These are phyloP conservation scores for Euthynnus affinis DNA, from an alignment of 2,797 vertebrate species.

Conservation along the genomic window DNA sequence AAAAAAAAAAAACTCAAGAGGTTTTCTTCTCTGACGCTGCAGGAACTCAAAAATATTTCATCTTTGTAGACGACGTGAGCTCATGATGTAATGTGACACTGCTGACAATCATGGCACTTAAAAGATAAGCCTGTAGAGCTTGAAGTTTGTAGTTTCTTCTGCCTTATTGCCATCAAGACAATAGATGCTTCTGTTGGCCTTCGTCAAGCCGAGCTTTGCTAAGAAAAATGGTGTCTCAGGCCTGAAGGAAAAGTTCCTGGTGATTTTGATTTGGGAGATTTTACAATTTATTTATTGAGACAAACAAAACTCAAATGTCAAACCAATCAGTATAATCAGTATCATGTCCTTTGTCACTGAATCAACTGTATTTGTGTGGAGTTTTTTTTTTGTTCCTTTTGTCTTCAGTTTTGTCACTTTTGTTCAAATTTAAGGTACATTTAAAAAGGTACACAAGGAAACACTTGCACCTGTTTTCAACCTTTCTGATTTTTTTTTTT, in stretches of 20 bases:
- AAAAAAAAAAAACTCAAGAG: conserved; percentile 1
- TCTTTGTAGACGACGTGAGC: not conserved
- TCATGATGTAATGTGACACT: conserved; percentile 29
- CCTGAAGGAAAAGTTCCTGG: conserved; percentile 20
- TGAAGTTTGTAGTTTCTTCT: conserved; percentile 45
- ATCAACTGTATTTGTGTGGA: conserved; percentile 52
- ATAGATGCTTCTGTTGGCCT: conserved; percentile 41
- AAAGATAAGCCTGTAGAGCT: conserved; percentile 12
- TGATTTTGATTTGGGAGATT: conserved; percentile 38
- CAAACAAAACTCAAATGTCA: conserved; percentile 15
- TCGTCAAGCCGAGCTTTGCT: conserved; percentile 45
- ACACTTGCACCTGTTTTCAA: conserved; percentile 72
- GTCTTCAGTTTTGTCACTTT: conserved; percentile 62
- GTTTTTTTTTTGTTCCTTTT: conserved; percentile 49
- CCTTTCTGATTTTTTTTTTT: conserved; percentile 56
- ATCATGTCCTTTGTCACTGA: conserved; percentile 49
- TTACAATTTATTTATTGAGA: conserved; percentile 7
- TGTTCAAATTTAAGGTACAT: conserved; percentile 71
- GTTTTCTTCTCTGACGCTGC: conserved; percentile 21
- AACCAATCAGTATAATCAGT: conserved; percentile 38
- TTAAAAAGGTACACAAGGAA: conserved; percentile 72
- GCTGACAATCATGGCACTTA: conserved; percentile 56
- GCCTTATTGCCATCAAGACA: conserved; percentile 37
- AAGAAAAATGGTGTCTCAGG: not conserved
- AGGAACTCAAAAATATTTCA: conserved; percentile 9